These are phyloP conservation scores for Sitophilus oryzae DNA, from an alignment of 1,140 invertebrate genomes.

Conservation along the genomic window DNA sequence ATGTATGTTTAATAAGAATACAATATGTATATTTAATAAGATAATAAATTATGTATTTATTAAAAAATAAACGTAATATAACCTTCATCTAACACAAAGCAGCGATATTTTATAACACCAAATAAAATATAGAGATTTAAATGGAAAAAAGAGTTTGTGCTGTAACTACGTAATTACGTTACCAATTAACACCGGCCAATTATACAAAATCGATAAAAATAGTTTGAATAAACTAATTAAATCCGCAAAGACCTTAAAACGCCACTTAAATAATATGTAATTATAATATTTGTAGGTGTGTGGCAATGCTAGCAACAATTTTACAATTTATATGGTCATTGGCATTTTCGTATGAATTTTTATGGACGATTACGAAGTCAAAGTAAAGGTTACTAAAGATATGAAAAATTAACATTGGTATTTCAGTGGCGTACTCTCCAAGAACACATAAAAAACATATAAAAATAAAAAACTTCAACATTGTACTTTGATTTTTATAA, in stretches of 20 bases:
- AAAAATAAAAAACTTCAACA: too few relatives aligned
- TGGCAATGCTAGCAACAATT: conserved; percentile 9
- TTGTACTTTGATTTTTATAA: too few relatives aligned
- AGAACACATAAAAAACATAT: too few relatives aligned
- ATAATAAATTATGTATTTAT: too few relatives aligned
- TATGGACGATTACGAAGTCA: conserved; percentile 19
- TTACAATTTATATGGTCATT: conserved; percentile 23
- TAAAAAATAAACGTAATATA: too few relatives aligned
- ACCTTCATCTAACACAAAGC: too few relatives aligned
- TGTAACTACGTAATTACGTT: too few relatives aligned
- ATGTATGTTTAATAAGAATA: too few relatives aligned
- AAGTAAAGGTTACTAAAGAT: conserved; percentile 16
- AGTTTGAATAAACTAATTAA: not conserved
- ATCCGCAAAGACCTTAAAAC: conserved; percentile 3
- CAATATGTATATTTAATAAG: too few relatives aligned
- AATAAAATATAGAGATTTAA: too few relatives aligned
- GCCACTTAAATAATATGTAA: conserved; percentile 6
- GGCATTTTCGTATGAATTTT: conserved; percentile 27
- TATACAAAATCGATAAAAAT: not conserved
- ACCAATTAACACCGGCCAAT: not conserved
- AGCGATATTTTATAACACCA: too few relatives aligned
- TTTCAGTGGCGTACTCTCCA: not conserved
- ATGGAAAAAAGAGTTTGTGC: too few relatives aligned
- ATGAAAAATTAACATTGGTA: conserved; percentile 14
- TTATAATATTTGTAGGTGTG: conserved; percentile 8